Base-by-base conservation (phyloP, 2,888 invertebrate genomes). In the Caradrina clavipalpis region DNA sequence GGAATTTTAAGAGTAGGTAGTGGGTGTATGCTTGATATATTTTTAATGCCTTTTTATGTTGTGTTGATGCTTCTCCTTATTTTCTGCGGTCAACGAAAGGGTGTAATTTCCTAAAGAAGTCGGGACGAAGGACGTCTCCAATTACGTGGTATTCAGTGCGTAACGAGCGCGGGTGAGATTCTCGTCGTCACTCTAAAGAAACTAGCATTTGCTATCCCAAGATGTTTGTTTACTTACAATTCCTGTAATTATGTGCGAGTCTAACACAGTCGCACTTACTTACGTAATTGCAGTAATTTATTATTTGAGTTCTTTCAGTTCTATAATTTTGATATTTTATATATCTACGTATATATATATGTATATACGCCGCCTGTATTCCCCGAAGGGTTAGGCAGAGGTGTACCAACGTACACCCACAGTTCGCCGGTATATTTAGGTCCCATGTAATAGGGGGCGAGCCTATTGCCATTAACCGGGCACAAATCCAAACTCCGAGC, bases 61-160 rank as follows among this genome's bases (percentile, higher is more conserved):
- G 62, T 70, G 66, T 67, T 51, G 65, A 80, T 59, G 70, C 74
- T 69, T 67, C 69, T 61, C 60, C 61, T 83, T 81, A 81, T 81
- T 86, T 86, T 82, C 69, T 72, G 86, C 77, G 89, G 88, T 88
- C 87, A 89, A 85, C 76, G 71, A 85, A 88, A 87, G 84, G 81
- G 80, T 83, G 83, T 87, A 87, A 90, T 90, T 90, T 90, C 82
- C 80, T 85, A 84, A 89, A 90, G 88, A 87, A 86, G 84, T 80
- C 81, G 63, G 66, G 76, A 85, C 80, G 85, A 86, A 88, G 86
- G 82, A 87, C 61, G 87, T 85, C 88, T 92, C 26, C 90, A 92
- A 92, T 94, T 92, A 91, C 90, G 86, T 71, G 70, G 88, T 85
- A 92, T 94, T 93, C 93, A 93, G 76, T 73, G 73, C 73, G 84